Evolutionary conservation across 2,797 vertebrate species (phyloP), one percentile per base, ranked within the genome.

Genomic region (Acanthurus leucopareius): DNA sequence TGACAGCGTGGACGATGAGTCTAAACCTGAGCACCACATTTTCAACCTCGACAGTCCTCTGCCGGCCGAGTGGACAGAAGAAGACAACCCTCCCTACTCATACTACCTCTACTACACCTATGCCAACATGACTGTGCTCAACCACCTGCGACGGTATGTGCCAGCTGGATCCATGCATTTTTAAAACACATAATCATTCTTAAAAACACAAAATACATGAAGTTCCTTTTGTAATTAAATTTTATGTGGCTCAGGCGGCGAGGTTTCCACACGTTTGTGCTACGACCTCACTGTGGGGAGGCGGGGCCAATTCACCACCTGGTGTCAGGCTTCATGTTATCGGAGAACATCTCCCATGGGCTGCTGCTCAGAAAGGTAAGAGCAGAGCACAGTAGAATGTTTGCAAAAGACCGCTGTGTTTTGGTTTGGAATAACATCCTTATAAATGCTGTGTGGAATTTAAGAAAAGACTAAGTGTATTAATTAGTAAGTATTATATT

Each of bases 71-170:
- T 99, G 98, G 98, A 97, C 94, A 3, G 96, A 94, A 19, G 97
- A 97, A 79, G 95, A 97, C 90, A 99, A 99, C 94, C 98, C 98
- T 0, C 98, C 98, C 0, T 99, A 99, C 59, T 98, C 97, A 45
- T 99, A 99, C 93, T 99, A 99, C 91, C 95, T 99, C 87, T 99
- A 99, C 90, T 98, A 99, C 49, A 99, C 97, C 96, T 99, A 97
- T 16, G 96, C 96, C 90, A 99, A 99, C 93, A 97, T 99, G 95
- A 97, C 97, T 86, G 95, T 99, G 89, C 95, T 99, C 65, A 99
- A 99, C 93, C 97, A 99, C 92, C 95, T 99, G 84, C 96, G 98
- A 91, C 98, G 95, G 98, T 97, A 94, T 74, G 93, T 49, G 52
- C 47, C 28, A 32, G 28, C 28, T 32, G 28, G 28, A 32, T 32